Conservation (phyloP, 2,888 invertebrate species). For the Lacanobia oleracea region DNA sequence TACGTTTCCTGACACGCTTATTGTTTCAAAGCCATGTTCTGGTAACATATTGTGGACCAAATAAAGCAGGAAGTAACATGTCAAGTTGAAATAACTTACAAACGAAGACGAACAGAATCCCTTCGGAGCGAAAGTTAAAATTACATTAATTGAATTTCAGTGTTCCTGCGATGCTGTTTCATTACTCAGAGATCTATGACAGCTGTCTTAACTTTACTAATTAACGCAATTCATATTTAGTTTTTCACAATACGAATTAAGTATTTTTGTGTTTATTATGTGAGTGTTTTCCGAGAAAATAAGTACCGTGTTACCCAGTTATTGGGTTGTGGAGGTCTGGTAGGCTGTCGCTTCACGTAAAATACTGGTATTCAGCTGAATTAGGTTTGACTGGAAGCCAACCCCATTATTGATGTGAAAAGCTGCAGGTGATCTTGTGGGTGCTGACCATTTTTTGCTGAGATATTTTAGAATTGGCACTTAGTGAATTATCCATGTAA, state of each 20-base stretch:
- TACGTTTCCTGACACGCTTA: background rate
- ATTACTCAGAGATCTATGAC: constrained; percentile 73
- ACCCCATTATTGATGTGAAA: too few species aligned
- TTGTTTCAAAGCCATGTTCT: background rate
- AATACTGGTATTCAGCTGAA: too few species aligned
- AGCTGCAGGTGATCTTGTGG: too few species aligned
- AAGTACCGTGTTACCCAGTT: too few species aligned
- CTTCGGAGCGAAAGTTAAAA: constrained; percentile 63
- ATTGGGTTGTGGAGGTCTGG: too few species aligned
- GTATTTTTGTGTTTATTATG: constrained; percentile 42
- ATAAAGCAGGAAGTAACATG: constrained; percentile 50
- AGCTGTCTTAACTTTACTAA: constrained; percentile 73
- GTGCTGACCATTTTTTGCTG: too few species aligned
- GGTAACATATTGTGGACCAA: constrained; percentile 37
- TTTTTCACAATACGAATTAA: constrained; percentile 63
- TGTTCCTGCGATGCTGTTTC: constrained; percentile 68
- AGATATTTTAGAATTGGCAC: too few species aligned
- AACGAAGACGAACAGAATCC: constrained; percentile 53
- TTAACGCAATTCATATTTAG: constrained; percentile 71
- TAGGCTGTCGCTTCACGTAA: too few species aligned
- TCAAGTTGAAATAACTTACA: constrained; percentile 56
- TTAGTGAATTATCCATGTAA: too few species aligned
- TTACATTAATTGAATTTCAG: constrained; percentile 72
- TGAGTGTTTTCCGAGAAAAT: constrained; percentile 7
- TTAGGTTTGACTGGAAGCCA: too few species aligned